These are phyloP conservation scores for Neodontobutis hainanensis DNA, from an alignment of 2,113 vertebrate species.

Conservation along the genomic window DNA sequence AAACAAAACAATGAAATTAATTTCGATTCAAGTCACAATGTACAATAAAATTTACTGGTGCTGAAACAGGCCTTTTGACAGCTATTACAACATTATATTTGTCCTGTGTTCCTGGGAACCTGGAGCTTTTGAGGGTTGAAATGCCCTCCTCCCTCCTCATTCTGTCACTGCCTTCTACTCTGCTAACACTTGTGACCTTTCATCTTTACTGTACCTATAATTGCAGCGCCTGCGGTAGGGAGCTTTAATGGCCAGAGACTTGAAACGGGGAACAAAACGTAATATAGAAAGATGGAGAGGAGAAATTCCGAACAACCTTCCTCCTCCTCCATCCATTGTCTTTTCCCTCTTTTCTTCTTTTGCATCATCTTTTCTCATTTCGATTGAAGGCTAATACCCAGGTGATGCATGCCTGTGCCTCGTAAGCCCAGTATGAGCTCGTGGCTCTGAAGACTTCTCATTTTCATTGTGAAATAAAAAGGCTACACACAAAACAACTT, in stretches of 20 bases:
- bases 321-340: neutral
- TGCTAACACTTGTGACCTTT: slow-evolving; percentile 69
- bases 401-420: slow-evolving; percentile 52
- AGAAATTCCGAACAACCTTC: slow-evolving; percentile 19
- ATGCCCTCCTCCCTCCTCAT: slow-evolving; percentile 37
- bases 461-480: slow-evolving; percentile 58
- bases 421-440: slow-evolving; percentile 38
- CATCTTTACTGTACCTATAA: slow-evolving; percentile 64
- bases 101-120: slow-evolving; percentile 10
- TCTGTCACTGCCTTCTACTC: slow-evolving; percentile 48
- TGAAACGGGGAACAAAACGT: slow-evolving; percentile 35
- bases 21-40: neutral
- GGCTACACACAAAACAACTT: slow-evolving; percentile 61
- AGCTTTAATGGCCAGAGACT: slow-evolving; percentile 45
- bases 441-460: slow-evolving; percentile 41
- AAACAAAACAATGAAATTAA: neutral
- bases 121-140: slow-evolving; percentile 36
- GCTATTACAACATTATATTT: slow-evolving; percentile 3
- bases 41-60: neutral
- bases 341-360: slow-evolving; percentile 12
- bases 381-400: slow-evolving; percentile 54
- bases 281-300: slow-evolving; percentile 48
- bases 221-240: slow-evolving; percentile 58
- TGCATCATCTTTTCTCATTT: slow-evolving; percentile 55
- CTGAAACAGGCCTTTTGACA: too few relatives aligned